Conservation (phyloP, 2,797 vertebrate genomes). For the Carcharodon carcharias region DNA sequence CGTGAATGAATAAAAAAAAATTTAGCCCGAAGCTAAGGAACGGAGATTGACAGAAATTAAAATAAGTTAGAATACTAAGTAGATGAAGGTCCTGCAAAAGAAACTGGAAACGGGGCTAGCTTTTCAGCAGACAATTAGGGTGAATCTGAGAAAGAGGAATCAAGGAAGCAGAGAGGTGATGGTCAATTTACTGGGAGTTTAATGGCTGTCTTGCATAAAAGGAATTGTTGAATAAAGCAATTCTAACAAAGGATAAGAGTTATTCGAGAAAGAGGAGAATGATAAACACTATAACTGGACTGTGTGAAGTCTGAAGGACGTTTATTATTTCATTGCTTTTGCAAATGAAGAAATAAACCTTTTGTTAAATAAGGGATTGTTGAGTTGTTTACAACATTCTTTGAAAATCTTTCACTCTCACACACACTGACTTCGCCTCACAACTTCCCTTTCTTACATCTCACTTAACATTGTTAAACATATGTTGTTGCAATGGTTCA, state of each 20-base stretch:
- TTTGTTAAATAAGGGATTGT: conserved; percentile 7
- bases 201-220: neutral
- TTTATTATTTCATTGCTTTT: neutral
- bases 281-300: neutral
- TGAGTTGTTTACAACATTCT: neutral
- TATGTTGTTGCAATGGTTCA: neutral
- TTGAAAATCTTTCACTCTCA: neutral
- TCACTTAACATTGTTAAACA: neutral
- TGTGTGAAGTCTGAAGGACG: neutral
- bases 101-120: neutral
- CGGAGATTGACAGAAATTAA: neutral
- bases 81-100: neutral
- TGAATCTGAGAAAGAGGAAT: neutral
- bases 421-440: neutral
- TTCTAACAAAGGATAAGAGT: neutral
- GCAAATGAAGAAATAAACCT: neutral
- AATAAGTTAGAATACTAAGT: neutral
- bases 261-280: neutral
- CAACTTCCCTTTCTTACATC: neutral
- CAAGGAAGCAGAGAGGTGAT: neutral
- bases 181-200: neutral
- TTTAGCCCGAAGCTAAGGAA: neutral
- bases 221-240: conserved; percentile 10
- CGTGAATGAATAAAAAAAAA: too few relatives aligned
- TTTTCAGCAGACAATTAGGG: neutral